phyloP scores from a whole-genome alignment of 2,113 vertebrate genomes.

The Ptilonorhynchus violaceus region DNA sequence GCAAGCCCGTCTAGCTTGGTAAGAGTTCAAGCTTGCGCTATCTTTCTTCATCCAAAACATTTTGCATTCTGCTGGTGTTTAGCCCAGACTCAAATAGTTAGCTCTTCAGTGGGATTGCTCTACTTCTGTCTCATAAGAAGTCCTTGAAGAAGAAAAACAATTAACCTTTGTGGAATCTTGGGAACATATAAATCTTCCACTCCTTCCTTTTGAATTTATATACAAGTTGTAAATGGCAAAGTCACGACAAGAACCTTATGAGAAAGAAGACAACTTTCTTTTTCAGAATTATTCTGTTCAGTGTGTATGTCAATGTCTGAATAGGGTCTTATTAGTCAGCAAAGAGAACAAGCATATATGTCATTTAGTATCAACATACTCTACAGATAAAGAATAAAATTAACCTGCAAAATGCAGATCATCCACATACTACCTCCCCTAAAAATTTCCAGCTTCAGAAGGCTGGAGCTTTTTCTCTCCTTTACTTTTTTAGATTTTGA shows the following conservation, averaged over 20 bases:
- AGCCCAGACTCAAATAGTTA: not conserved
- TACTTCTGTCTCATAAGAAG: slow-evolving; percentile 26
- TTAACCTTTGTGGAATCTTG: slow-evolving; percentile 26
- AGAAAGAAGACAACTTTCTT: not conserved
- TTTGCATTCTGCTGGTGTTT: not conserved
- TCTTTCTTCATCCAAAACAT: not conserved
- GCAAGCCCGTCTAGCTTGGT: not conserved
- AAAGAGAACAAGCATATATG: not conserved
- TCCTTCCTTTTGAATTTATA: not conserved
- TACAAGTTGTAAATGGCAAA: not conserved
- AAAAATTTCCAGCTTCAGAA: not conserved
- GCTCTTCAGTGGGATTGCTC: not conserved
- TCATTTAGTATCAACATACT: not conserved
- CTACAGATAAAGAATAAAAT: not conserved
- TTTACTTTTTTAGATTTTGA: not conserved
- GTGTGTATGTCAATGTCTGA: not conserved
- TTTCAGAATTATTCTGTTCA: not conserved
- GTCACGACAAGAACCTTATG: not conserved
- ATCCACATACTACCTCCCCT: not conserved
- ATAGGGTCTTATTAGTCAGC: not conserved
- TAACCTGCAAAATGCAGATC: not conserved
- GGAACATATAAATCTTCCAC: not conserved
- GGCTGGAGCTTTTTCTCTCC: not conserved
- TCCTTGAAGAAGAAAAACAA: slow-evolving; percentile 42
- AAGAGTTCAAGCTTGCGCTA: not conserved